Conservation (phyloP, 2,888 invertebrate species). For the Alcis repandata region DNA sequence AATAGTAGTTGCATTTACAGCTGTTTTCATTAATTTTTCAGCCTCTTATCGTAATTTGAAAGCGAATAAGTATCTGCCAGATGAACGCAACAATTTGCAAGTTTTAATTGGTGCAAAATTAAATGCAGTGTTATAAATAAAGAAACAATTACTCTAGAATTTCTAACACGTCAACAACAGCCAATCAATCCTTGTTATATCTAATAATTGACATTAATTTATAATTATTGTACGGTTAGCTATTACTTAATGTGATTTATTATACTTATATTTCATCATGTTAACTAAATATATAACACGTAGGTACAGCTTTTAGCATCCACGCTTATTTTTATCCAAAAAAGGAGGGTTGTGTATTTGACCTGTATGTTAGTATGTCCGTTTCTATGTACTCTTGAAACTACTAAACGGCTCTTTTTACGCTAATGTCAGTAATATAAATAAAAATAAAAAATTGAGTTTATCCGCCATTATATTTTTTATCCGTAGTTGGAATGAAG, state of each 20-base stretch:
- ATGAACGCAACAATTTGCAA: background rate
- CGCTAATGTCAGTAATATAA: too few relatives aligned
- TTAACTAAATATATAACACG: background rate
- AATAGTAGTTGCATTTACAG: too few relatives aligned
- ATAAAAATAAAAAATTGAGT: too few relatives aligned
- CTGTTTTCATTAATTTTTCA: too few relatives aligned
- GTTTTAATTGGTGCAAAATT: constrained; percentile 5
- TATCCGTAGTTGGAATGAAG: too few relatives aligned
- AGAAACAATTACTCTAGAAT: background rate
- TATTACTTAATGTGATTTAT: constrained; percentile 20
- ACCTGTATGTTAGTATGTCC: too few relatives aligned
- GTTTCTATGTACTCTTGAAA: too few relatives aligned
- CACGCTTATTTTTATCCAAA: too few relatives aligned
- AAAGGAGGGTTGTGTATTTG: too few relatives aligned
- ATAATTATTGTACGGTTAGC: constrained; percentile 2
- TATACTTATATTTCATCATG: background rate
- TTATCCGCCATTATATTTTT: too few relatives aligned
- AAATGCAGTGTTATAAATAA: background rate
- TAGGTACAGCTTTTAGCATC: too few relatives aligned
- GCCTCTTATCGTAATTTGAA: background rate
- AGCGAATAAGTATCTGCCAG: background rate
- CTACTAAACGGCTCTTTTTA: too few relatives aligned
- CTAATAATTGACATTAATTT: constrained; percentile 20
- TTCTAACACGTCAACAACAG: constrained; percentile 1
- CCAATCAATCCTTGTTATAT: constrained; percentile 10